These are phyloP conservation scores for Cataglyphis cursor DNA, from an alignment of 2,888 invertebrate species.

Conservation along the genomic window DNA sequence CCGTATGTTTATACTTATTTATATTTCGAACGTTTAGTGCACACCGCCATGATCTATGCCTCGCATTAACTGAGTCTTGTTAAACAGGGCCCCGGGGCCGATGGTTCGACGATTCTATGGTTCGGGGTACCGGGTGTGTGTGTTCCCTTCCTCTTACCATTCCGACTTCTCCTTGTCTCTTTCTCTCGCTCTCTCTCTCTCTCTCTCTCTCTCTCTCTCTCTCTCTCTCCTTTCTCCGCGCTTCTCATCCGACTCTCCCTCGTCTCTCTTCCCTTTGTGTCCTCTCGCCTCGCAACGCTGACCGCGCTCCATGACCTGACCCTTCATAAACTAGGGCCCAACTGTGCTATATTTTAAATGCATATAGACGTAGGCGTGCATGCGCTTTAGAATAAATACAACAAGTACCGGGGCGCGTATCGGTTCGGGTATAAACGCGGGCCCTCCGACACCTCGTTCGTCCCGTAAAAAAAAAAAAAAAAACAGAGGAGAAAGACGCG, in stretches of 20 bases:
- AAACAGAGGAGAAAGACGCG: constrained; percentile 43
- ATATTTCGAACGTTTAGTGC: constrained; percentile 85
- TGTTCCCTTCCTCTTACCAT: constrained; percentile 60
- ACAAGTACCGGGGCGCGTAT: constrained; percentile 79
- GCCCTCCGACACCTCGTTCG: constrained; percentile 82
- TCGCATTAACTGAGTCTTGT: constrained; percentile 86
- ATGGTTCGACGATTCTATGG: constrained; percentile 75
- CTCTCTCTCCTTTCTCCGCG: constrained; percentile 53
- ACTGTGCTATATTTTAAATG: constrained; percentile 86
- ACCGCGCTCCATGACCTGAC: constrained; percentile 84
- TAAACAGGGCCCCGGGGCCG: constrained; percentile 84
- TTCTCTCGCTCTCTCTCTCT: constrained; percentile 56
- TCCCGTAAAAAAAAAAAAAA: constrained; percentile 62
- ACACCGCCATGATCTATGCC: constrained; percentile 85
- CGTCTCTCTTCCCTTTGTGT: constrained; percentile 64
- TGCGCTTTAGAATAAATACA: constrained; percentile 84
- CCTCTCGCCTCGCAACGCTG: constrained; percentile 71
- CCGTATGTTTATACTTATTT: constrained; percentile 85
- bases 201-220: constrained; percentile 50
- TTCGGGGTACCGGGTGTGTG: constrained; percentile 68
- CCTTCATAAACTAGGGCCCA: constrained; percentile 86
- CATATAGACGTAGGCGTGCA: constrained; percentile 86
- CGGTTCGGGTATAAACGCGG: constrained; percentile 79
- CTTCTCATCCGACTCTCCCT: constrained; percentile 52
- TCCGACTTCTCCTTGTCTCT: constrained; percentile 58